A percentile compares a stretch with the other conserved stretches of the same genome.
These are phyloP conservation scores for Bradynema listronoti DNA, from an alignment of 1,140 invertebrate genomes.

Conservation along the genomic window DNA sequence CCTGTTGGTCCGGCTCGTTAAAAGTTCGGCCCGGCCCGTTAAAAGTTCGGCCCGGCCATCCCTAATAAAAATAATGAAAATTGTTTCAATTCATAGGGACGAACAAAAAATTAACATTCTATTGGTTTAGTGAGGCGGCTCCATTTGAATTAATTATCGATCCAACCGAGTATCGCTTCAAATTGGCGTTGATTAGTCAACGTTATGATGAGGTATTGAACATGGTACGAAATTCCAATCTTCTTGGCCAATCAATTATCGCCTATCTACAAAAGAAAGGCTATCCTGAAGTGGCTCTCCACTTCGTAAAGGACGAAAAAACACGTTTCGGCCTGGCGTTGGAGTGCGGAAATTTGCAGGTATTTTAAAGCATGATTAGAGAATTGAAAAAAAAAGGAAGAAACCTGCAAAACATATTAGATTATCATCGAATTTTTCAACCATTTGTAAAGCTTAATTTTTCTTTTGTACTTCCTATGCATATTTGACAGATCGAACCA, in stretches of 20 bases:
- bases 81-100: no score
- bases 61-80: no score
- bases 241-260: conserved; percentile 97
- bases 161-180: conserved; percentile 96
- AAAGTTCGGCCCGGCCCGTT: no score
- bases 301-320: conserved; percentile 98
- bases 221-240: conserved; percentile 90
- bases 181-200: conserved; percentile 86
- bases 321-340: conserved; percentile 89
- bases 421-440: neutral
- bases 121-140: conserved; percentile 52
- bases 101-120: no score
- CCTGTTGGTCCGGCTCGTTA: no score
- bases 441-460: neutral
- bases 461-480: neutral
- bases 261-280: conserved; percentile 98
- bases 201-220: conserved; percentile 93
- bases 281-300: conserved; percentile 97
- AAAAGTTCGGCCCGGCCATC: no score
- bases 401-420: neutral
- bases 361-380: no score
- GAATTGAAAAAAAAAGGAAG: no score
- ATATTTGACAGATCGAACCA: neutral
- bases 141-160: conserved; percentile 78
- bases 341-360: conserved; percentile 97